Base-by-base conservation (phyloP, 2,888 invertebrate species). In the Gari tellinella region DNA sequence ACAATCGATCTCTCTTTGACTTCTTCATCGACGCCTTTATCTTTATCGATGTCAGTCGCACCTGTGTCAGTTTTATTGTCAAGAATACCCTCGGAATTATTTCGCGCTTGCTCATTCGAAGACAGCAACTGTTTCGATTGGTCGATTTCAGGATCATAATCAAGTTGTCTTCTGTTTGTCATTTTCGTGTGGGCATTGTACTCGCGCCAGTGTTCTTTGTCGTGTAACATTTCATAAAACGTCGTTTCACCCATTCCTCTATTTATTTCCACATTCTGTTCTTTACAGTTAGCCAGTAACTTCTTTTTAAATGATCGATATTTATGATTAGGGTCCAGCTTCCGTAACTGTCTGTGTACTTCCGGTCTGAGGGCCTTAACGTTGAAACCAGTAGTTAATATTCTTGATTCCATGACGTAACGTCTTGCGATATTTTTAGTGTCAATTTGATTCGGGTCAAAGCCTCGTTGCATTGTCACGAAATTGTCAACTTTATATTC, bases 401-500 rank as follows among this genome's bases (percentile, higher is more conserved):
- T 67, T 26, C 82, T 69, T 1, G 77, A 79, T 60, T 84, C 84
- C 15, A 81, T 72, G 38, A 82, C 73, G 52, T 81, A 80, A 51
- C 73, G 67, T 15, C 81, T 56, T 12, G 79, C 77, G 10, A 61
- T 66, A 23, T 75, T 60, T 21, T 58, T 68, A 10, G 75, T 75
- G 7, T 81, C 75, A n/a, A 78, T 73, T 14, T 67, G 46, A 26
- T 67, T 66, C 0, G 72, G 43, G 40, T 77, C 75, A 62, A 82
- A 84, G 1, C 74, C 75, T n/a, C 55, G 61, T 52, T 79, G 67
- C 79, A 83, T 79, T n/a, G 82, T 84, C 10, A 76, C 62, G 53
- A 84, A 84, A 26, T 81, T 73, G n/a, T 80, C 68, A 17, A 79
- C 72, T 31, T 58, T 72, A 40, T 84, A 84, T 1, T 84, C 82